Base-by-base conservation (phyloP, 1,140 invertebrate species). In the Diuraphis noxia region DNA sequence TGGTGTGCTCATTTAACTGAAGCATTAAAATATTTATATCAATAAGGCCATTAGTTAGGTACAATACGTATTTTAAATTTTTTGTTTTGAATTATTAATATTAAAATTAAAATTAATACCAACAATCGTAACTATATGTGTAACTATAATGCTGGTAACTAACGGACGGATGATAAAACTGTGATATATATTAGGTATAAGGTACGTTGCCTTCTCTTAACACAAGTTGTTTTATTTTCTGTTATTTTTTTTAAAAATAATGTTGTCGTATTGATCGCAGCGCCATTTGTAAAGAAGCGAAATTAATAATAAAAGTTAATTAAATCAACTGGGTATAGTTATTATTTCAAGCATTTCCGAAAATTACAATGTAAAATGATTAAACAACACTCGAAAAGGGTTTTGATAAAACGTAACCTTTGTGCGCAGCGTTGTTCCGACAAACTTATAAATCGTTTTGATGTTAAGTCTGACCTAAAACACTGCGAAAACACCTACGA, bases 381-480 rank as follows among this genome's bases (percentile, higher is more conserved):
- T 84, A 30, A 84, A 41, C 43, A 85, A 85, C 30, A 85, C 36
- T 82, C 23, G 41, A 85, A 34, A 43, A n/a, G n/a, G 82, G 13
- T 85, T 34, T 85, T 23, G 17, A 85, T 25, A 41, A 82, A 82
- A 40, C n/a, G 23, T 41, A 38, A 43, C 81, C 40, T n/a, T 30
- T 41, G 36, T 82, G n/a, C 21, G n/a, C 21, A 8, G 0, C 9
- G 30, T n/a, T 86, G 43, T 86, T 85, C 38, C 30, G n/a, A 21
- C 23, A 49, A 36, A 86, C 88, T 89, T 72, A 79, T 89, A 89
- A 72, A 89, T 89, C 63, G 43, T 25, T 88, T 88, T 88, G 72
- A 88, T 79, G 41, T 89, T 36, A 17, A 89, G n/a, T 41, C 19
- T 36, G 36, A 72, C 30, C 49, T 38, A 13, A 63, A 72, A 56